Conservation (phyloP, 2,888 invertebrate species). For the Nowickia ferox region DNA sequence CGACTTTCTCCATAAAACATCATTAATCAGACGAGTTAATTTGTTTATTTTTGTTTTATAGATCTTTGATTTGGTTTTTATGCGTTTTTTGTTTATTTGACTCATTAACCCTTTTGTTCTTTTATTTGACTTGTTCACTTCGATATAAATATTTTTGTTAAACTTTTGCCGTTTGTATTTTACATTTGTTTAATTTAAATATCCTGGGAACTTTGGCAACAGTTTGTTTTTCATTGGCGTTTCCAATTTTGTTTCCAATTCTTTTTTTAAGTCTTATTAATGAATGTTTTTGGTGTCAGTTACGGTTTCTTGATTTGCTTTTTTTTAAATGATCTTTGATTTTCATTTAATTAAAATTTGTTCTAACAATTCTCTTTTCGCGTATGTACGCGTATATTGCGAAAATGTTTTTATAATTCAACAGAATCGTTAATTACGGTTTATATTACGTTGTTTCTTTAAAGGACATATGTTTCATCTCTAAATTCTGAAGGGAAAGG, state of each 20-base stretch:
- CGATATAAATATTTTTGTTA: conserved; percentile 70
- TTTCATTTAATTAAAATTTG: conserved; percentile 67
- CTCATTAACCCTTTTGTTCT: conserved; percentile 82
- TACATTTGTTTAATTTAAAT: conserved; percentile 56
- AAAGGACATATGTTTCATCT: not conserved
- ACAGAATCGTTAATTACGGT: conserved; percentile 69
- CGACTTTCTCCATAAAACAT: conserved; percentile 47
- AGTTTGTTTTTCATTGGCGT: conserved; percentile 25
- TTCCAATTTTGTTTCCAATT: conserved; percentile 21
- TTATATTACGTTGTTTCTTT: conserved; percentile 1
- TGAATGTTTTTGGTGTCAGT: conserved; percentile 70
- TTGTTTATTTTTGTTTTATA: conserved; percentile 71
- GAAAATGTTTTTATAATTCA: conserved; percentile 34
- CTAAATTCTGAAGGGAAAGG: too few species aligned
- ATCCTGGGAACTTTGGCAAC: conserved; percentile 64
- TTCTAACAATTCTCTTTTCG: not conserved
- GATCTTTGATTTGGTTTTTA: conserved; percentile 65
- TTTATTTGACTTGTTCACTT: conserved; percentile 62
- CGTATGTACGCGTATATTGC: not conserved
- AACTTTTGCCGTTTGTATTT: conserved; percentile 11
- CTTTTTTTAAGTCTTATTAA: conserved; percentile 67
- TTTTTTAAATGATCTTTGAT: conserved; percentile 62
- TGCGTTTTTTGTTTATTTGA: conserved; percentile 73
- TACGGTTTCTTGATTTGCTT: conserved; percentile 60
- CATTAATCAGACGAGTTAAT: conserved; percentile 73